These are phyloP conservation scores for Drosophila kanapiae DNA, from an alignment of 1,140 invertebrate species.

Conservation along the genomic window DNA sequence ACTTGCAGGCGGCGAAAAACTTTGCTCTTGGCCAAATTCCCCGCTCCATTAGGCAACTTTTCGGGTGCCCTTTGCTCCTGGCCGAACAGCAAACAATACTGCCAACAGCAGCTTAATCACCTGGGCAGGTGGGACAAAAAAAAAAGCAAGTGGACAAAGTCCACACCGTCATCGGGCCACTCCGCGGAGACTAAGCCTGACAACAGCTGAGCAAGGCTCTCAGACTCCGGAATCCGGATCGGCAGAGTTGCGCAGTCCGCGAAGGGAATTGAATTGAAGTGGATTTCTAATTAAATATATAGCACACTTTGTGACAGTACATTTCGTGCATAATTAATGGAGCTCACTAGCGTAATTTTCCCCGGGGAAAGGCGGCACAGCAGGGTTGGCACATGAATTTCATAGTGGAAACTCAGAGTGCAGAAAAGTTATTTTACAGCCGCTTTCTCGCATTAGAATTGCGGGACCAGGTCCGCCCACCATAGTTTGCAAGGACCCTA, in stretches of 20 bases:
- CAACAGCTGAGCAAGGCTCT: neutral
- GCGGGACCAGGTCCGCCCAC: neutral
- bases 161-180: neutral
- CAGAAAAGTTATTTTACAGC: constrained; percentile 4
- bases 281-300: constrained; percentile 34
- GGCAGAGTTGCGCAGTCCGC: neutral
- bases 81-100: constrained; percentile 26
- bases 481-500: constrained; percentile 16
- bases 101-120: constrained; percentile 54
- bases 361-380: neutral
- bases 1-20: constrained; percentile 53
- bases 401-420: neutral
- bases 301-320: constrained; percentile 10
- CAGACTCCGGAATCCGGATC: too few relatives aligned
- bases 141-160: too few relatives aligned
- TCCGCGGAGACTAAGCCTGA: neutral
- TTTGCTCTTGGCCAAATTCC: constrained; percentile 45
- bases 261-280: constrained; percentile 15
- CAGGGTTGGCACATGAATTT: constrained; percentile 23
- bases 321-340: constrained; percentile 38
- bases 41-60: constrained; percentile 51
- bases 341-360: constrained; percentile 20
- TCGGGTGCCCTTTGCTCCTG: constrained; percentile 6
- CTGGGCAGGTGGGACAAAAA: constrained; percentile 22
- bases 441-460: neutral